These are phyloP conservation scores for Centropus bengalensis DNA, from an alignment of 2,113 vertebrate genomes.

Conservation along the genomic window DNA sequence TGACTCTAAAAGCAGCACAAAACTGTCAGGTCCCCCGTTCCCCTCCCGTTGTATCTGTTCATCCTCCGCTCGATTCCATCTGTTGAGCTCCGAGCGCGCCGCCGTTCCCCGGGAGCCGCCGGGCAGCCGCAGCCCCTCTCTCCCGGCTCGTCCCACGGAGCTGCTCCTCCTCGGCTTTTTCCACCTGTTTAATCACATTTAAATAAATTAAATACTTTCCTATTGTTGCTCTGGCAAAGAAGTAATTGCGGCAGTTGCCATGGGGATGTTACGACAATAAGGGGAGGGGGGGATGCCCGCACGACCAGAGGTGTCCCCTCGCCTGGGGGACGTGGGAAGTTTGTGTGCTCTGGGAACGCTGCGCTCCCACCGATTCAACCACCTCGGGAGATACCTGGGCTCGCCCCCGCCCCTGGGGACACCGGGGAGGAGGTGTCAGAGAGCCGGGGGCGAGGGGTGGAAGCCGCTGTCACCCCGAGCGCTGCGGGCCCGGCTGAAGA, in stretches of 20 bases:
- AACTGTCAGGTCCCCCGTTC: neutral
- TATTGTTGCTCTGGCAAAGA: neutral
- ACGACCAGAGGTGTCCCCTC: neutral
- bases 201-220: slow-evolving; percentile 28
- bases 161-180: neutral
- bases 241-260: neutral
- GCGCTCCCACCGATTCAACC: neutral
- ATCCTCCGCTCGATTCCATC: neutral
- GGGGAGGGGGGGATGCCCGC: neutral
- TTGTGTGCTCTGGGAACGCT: neutral
- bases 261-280: slow-evolving; percentile 22
- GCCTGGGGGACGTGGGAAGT: neutral
- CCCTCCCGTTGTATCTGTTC: neutral
- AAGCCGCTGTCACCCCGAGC: neutral
- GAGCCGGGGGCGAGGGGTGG: neutral
- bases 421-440: neutral
- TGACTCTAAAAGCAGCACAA: neutral
- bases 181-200: slow-evolving; percentile 32
- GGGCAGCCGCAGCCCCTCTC: neutral
- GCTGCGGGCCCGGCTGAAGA: neutral
- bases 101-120: neutral
- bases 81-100: neutral
- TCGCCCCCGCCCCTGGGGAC: neutral
- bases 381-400: neutral
- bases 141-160: neutral